Evolutionary conservation across 2,888 invertebrate genomes (phyloP), one percentile per base, ranked within the genome.

Genomic region (Eupsilia transversa): DNA sequence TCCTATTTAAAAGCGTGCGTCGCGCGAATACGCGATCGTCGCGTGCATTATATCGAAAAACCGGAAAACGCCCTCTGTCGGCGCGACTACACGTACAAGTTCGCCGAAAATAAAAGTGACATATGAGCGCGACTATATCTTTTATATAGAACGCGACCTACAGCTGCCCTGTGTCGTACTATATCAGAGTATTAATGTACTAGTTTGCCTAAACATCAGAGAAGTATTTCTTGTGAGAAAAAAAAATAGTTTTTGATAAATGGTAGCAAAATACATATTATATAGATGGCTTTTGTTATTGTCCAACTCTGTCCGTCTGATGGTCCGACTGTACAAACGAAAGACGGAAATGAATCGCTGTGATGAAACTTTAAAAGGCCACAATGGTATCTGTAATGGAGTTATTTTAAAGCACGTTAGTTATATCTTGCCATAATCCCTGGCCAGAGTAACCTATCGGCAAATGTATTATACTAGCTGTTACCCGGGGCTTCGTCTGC

Each of bases 121-220:
- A n/a, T n/a, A n/a, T n/a, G n/a, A n/a, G n/a, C n/a, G n/a, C n/a
- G n/a, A n/a, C n/a, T n/a, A n/a, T n/a, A n/a, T n/a, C n/a, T n/a
- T n/a, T n/a, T n/a, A n/a, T n/a, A n/a, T n/a, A n/a, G n/a, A n/a
- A n/a, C n/a, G n/a, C n/a, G n/a, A n/a, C n/a, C n/a, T n/a, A n/a
- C n/a, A 38, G 5, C 14, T 73, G 27, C 4, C 20, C 6, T 30
- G 35, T 76, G n/a, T 64, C 35, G 64, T 75, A 43, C 23, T 30
- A 20, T 3, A 72, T 43, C 17, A 1, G 1, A 20, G 20, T 1
- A 41, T n/a, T 30, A 17, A 23, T 35, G 23, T 65, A 6, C 23
- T 20, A 9, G 6, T 52, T 30, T 43, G n/a, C 30, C 2, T 72
- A 57, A 38, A 59, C 5, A 5, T 30, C 27, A 41, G 1, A 41